Conservation (phyloP, 1,140 invertebrate species). For the Euglossa dilemma region DNA sequence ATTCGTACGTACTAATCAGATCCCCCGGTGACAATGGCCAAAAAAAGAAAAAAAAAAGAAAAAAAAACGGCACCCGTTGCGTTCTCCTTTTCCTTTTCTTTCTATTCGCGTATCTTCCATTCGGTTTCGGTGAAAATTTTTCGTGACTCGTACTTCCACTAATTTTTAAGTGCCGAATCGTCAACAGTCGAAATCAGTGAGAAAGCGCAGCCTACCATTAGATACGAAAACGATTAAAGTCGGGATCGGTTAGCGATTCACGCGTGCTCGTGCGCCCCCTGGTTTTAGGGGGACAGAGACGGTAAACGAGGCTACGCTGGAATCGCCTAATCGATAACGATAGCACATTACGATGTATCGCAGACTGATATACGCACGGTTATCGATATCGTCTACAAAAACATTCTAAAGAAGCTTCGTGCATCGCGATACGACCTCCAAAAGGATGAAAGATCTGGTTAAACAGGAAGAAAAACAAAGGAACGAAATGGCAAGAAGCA, state of each 20-base stretch:
- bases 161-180: constrained; percentile 61
- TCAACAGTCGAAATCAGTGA: constrained; percentile 50
- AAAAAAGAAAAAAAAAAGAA: too few relatives aligned
- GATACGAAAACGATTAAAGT: constrained; percentile 42
- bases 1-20: constrained; percentile 29
- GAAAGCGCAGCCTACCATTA: constrained; percentile 71
- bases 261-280: not conserved
- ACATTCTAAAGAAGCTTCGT: constrained; percentile 40
- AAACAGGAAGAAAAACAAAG: not conserved
- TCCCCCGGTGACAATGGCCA: not conserved
- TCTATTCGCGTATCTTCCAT: constrained; percentile 49
- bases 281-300: not conserved
- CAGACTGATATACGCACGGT: constrained; percentile 70
- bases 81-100: not conserved
- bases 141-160: constrained; percentile 70
- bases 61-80: not conserved
- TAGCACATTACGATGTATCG: constrained; percentile 60
- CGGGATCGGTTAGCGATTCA: constrained; percentile 43
- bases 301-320: not conserved
- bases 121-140: constrained; percentile 31
- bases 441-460: constrained; percentile 21
- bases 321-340: constrained; percentile 44
- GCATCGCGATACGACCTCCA: constrained; percentile 62
- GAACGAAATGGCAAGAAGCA: not conserved
- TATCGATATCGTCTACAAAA: constrained; percentile 50